Evolutionary conservation across 2,797 vertebrate species (phyloP).

Genomic region (Sebastes itinus): DNA sequence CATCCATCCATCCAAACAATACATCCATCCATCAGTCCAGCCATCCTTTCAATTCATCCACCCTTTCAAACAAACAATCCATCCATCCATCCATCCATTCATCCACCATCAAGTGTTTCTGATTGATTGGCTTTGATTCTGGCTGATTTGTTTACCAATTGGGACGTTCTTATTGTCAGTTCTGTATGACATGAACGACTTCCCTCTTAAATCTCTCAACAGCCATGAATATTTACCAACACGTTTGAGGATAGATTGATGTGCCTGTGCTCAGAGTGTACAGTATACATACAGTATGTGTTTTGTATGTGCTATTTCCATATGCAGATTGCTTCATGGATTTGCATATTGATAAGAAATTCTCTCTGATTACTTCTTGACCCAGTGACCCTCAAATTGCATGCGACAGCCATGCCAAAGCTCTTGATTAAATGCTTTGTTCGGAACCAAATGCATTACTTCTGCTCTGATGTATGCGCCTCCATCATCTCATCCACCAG

Average conservation of each 20-base stretch:
- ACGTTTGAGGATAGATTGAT: background rate
- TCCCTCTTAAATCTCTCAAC: background rate
- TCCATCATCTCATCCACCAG: conserved; percentile 27
- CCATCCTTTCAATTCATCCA: background rate
- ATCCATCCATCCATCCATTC: background rate
- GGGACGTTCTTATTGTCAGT: background rate
- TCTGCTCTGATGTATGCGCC: conserved; percentile 20
- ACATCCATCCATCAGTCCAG: background rate
- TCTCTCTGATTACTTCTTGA: conserved; percentile 21
- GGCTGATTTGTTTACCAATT: conserved; percentile 3
- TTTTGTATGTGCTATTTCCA: background rate
- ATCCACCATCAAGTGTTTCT: background rate
- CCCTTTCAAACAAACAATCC: background rate
- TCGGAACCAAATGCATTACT: conserved; percentile 34
- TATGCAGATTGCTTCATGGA: conserved; percentile 27
- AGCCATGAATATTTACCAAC: conserved; percentile 27
- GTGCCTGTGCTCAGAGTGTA: background rate
- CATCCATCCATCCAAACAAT: no score
- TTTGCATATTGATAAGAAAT: conserved; percentile 39
- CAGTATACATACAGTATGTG: background rate
- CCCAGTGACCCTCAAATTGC: conserved; percentile 8
- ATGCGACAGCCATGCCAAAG: conserved; percentile 28
- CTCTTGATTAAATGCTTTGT: conserved; percentile 59
- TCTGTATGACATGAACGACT: background rate
- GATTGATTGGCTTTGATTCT: conserved; percentile 3